Evolutionary conservation across 2,113 vertebrate genomes (phyloP), one percentile per base, ranked within the genome.

Genomic region (Hassar affinis): DNA sequence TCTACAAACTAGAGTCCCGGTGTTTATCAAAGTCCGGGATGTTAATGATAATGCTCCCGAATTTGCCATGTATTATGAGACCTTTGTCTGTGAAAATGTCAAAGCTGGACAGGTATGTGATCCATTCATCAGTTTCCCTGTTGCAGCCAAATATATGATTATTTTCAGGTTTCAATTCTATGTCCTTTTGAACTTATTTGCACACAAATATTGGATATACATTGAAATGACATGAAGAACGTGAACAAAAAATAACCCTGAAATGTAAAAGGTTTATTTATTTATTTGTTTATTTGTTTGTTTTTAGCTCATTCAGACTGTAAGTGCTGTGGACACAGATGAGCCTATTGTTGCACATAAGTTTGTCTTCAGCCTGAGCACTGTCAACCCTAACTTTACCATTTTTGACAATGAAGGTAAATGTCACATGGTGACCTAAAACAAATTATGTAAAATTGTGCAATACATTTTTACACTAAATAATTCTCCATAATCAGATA

Each of bases 11-110:
- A 94, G 96, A 51, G 96, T 98, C 85, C 95, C 96, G 2, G 96
- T 99, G 81, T 98, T 96, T 33, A 97, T 98, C 87, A 95, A 96
- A 86, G 98, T 99, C 88, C 88, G 98, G 88, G 97, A 99, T 78
- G 96, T 98, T 84, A 98, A 99, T 54, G 97, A 98, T 93, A 98
- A 98, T 54, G 96, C 97, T 3, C 97, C 97, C 0, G 96, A 97
- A 87, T 99, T 99, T 85, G 97, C 97, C 25, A 96, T 97, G 91
- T 97, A 96, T 85, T 99, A 98, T 0, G 97, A 98, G 75, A 98
- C 97, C 0, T 98, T 98, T 88, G 97, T 99, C 35, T 99, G 98
- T 90, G 98, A 99, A 94, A 99, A 98, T 79, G 97, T 96, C 83
- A 97, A 96, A 93, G 94, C 95, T 2, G 97, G 97, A 87, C 97